A percentile compares a stretch with the other conserved stretches of the same genome.
These are phyloP conservation scores for Caracal caracal DNA, from an alignment of 2,113 vertebrate genomes.

Conservation along the genomic window DNA sequence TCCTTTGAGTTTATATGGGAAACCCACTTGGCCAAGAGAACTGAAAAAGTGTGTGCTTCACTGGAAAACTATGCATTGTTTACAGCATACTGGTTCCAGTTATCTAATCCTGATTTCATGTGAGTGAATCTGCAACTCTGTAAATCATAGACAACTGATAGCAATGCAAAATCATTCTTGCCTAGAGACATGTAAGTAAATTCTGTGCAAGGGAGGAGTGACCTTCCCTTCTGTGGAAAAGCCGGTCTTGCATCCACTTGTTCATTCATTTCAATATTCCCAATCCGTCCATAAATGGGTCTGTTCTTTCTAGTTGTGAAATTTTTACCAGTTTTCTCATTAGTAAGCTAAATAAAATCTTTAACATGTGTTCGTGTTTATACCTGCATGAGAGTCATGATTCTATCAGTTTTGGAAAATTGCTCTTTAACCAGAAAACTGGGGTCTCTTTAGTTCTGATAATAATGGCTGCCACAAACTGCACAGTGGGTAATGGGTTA, in stretches of 20 bases:
- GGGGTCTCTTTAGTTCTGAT: not conserved
- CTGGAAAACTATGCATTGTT: not conserved
- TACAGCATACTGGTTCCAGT: not conserved
- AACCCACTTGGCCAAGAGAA: not conserved
- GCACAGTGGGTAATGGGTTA: not conserved
- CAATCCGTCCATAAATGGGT: not conserved
- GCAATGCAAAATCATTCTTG: not conserved
- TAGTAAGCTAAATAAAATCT: not conserved
- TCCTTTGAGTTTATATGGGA: not conserved
- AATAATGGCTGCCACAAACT: not conserved
- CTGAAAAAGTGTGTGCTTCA: not conserved
- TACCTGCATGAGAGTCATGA: not conserved
- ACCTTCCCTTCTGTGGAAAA: not conserved
- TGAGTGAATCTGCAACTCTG: not conserved
- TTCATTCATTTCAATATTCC: not conserved
- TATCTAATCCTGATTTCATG: not conserved
- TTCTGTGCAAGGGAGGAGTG: not conserved
- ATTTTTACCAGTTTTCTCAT: constrained; percentile 7
- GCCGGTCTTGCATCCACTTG: not conserved
- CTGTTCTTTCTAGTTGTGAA: not conserved
- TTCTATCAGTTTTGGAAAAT: not conserved
- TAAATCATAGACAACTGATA: not conserved
- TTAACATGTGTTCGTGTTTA: not conserved
- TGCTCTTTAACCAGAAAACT: not conserved
- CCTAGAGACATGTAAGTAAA: not conserved